Evolutionary conservation across 2,113 vertebrate species (phyloP).

Genomic region (Daphoenositta chrysoptera): DNA sequence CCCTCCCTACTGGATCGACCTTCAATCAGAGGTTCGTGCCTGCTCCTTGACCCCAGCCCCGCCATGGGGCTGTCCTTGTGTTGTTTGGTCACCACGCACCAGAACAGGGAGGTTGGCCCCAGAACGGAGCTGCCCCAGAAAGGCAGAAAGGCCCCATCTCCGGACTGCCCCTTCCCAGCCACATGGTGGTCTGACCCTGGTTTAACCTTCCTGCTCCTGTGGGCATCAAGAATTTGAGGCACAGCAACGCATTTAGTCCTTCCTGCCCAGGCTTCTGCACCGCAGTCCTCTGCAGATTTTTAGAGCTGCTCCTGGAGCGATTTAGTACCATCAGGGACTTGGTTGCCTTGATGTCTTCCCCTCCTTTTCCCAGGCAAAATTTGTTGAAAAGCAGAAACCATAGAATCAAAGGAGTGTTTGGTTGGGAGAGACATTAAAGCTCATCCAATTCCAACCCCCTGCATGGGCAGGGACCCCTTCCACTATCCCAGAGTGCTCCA

Average conservation of each 20-base stretch:
- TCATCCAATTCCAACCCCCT: not conserved
- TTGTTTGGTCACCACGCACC: accelerated
- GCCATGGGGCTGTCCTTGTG: not conserved
- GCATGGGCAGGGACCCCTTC: not conserved
- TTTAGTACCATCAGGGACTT: not conserved
- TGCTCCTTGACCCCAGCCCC: not conserved
- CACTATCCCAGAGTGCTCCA: not conserved
- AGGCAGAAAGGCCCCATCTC: no score
- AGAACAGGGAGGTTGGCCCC: not conserved
- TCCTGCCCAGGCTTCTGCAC: not conserved
- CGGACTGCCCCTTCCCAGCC: accelerated
- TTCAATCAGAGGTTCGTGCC: accelerated
- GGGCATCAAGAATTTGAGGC: not conserved
- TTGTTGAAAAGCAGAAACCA: not conserved
- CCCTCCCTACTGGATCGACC: not conserved
- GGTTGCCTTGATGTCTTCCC: not conserved
- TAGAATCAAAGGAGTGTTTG: not conserved
- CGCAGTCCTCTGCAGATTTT: not conserved
- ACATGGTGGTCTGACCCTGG: not conserved
- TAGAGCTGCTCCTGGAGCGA: not conserved
- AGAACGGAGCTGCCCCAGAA: not conserved
- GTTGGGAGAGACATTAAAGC: not conserved
- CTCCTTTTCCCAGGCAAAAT: not conserved
- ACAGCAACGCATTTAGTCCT: not conserved
- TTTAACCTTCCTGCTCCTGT: not conserved